Base-by-base conservation (phyloP, 1,140 invertebrate genomes). In the Drosophila repleta region DNA sequence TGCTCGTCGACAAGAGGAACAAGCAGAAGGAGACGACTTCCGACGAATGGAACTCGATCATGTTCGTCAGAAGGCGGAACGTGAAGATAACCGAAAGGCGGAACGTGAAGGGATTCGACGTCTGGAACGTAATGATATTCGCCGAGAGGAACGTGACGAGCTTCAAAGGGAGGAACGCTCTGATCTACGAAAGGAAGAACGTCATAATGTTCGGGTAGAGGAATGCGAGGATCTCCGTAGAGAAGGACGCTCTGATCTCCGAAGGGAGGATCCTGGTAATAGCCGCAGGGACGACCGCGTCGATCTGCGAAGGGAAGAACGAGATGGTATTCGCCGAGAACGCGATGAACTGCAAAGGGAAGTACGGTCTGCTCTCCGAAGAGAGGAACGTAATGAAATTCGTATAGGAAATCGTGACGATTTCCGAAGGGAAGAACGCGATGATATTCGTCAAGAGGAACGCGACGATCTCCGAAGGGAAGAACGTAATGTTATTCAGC, bases 1-100 rank as follows among this genome's bases (percentile, higher is more conserved):
- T 10, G 51, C 51, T 26, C 39, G 20, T 7, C 48, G 41, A 4
- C 46, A 45, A 2, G 45, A 68, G n/a, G 26, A 51, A 1, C n/a
- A 21, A 1, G 35, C 41, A 2, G 15, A 35, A 17, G 45, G 58
- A 3, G 15, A 24, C 0, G 49, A 60, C 3, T 21, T 41, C 6
- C 64, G 4, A 13, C 68, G 62, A 17, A 41, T 48, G 8, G 26
- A 76, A 18, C 52, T 26, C 4, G 39, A 65, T 1, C 48, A 29
- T 18, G 15, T 26, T 8, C 69, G 46, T n/a, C 52, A 20, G 20
- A 46, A 49, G 29, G 37, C 4, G 8, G 37, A 55, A 21, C 48
- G 46, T 3, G 29, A 13, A 7, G 17, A 20, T 24, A 39, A 29
- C 10, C 57, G 52, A 37, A 20, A 20, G 6, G 52, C n/a, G 41